Base-by-base conservation (phyloP, 1,140 invertebrate genomes). In the Microvelia longipes region DNA sequence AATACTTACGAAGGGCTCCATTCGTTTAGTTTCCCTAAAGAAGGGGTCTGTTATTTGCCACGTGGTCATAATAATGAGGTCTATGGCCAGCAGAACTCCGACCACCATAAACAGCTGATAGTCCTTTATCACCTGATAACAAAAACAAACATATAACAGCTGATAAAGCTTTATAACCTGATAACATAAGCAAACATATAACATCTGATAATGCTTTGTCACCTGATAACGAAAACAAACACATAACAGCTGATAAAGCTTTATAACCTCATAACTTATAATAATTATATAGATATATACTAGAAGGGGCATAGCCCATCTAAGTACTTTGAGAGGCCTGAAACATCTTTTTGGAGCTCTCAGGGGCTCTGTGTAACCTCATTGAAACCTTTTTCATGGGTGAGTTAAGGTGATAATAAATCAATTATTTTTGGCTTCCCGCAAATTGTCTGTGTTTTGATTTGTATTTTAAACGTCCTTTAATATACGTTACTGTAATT, bases 1-100 rank as follows among this genome's bases (percentile, higher is more conserved):
- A 50, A 15, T 68, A 86, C 87, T 88, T 82, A 98, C 94, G 80
- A 91, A 90, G 60, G 91, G 88, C 71, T 92, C 89, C 79, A 96
- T 87, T 75, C 90, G 86, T 76, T 94, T 96, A 0, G 91, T 96
- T 70, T 91, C 89, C 67, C 93, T 82, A 77, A 93, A 93, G 81
- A 98, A 96, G 0, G 96, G 97, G 83, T 98, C 96, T 0, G 96
- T 87, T 28, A 98, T 85, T 79, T 98, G 94, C 97, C 97, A 99
- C 1, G 94, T 93, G 0, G 90, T 93, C 87, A 99, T 93, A 70
- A 98, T 96, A 61, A 90, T 89, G 30, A 97, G 83, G 81, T 99
- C 97, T 50, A 98, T 87, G 65, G 86, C 83, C 68, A 98, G 81
- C 35, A 99, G 80, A 26, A 97, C 87, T 1, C 93, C 94, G 2